These are phyloP conservation scores for Yponomeuta cagnagella DNA, from an alignment of 2,888 invertebrate species.

Conservation along the genomic window DNA sequence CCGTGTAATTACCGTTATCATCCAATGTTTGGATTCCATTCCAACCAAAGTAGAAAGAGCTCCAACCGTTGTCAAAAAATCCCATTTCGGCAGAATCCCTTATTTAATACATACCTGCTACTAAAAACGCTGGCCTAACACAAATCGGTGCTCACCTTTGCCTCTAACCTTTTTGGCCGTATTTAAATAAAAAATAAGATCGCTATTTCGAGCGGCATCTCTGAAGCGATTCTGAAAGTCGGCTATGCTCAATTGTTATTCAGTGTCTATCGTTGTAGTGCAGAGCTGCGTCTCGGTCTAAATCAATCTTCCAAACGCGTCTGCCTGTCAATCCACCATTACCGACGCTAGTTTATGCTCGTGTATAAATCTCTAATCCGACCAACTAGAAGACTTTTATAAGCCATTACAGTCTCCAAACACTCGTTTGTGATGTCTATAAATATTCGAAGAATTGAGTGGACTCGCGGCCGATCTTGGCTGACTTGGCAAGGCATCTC, in stretches of 20 bases:
- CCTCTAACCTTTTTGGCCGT: neutral
- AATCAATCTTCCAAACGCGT: constrained; percentile 28
- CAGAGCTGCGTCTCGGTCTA: constrained; percentile 25
- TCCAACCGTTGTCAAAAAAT: too few species aligned
- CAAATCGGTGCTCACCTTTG: constrained; percentile 3
- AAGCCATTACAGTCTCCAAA: constrained; percentile 62
- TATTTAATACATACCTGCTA: too few species aligned
- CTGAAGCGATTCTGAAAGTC: neutral
- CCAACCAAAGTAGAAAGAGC: too few species aligned
- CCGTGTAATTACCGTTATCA: too few species aligned
- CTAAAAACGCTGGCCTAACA: neutral
- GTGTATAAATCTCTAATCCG: constrained; percentile 56
- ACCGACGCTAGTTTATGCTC: constrained; percentile 43
- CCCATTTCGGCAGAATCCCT: too few species aligned
- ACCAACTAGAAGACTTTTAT: constrained; percentile 59
- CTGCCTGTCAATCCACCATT: constrained; percentile 22
- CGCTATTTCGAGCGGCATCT: neutral
- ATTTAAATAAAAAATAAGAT: neutral
- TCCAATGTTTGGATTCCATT: too few species aligned
- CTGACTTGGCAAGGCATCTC: neutral
- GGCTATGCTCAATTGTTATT: neutral
- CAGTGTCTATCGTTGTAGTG: constrained; percentile 18
- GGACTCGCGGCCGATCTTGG: neutral
- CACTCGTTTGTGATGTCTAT: constrained; percentile 48
- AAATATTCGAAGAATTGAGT: constrained; percentile 53